These are phyloP conservation scores for Damaliscus lunatus DNA, from an alignment of 2,113 vertebrate species.

Conservation along the genomic window DNA sequence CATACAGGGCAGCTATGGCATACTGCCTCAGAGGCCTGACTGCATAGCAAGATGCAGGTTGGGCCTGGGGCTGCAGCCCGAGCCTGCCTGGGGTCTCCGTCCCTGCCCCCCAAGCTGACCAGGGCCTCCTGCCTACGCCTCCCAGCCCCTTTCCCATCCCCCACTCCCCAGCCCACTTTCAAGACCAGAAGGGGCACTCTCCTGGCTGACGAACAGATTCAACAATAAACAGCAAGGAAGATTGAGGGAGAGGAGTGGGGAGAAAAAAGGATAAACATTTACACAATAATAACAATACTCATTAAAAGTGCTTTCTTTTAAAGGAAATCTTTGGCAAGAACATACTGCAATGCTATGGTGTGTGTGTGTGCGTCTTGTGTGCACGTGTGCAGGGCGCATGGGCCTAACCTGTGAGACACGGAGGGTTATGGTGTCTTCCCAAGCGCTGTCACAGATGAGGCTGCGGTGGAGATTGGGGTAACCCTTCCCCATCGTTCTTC, in stretches of 20 bases:
- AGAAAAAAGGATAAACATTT: constrained; percentile 23
- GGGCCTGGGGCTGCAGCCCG: not conserved
- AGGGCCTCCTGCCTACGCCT: not conserved
- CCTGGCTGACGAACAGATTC: constrained; percentile 37
- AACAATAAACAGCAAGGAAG: constrained; percentile 63
- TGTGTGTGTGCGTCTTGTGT: not conserved
- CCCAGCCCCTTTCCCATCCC: not conserved
- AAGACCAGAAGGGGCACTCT: constrained; percentile 18
- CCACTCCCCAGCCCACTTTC: not conserved
- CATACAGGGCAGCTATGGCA: accelerated
- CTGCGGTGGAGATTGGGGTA: not conserved
- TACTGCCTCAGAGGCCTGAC: not conserved
- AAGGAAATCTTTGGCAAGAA: constrained; percentile 86
- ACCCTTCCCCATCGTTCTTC: not conserved
- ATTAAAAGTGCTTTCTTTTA: constrained; percentile 81
- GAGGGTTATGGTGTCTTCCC: not conserved
- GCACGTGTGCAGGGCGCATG: not conserved
- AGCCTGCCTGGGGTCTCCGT: not conserved
- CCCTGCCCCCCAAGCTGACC: accelerated
- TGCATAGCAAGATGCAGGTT: not conserved
- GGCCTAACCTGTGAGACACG: constrained; percentile 5
- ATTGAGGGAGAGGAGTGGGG: not conserved
- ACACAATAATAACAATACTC: constrained; percentile 45
- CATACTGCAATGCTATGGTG: constrained; percentile 76
- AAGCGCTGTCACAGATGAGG: not conserved